A percentile compares a stretch with the other conserved stretches of the same genome.
Conservation (phyloP, 2,797 vertebrate species). For the Paedocypris micromegethes region DNA sequence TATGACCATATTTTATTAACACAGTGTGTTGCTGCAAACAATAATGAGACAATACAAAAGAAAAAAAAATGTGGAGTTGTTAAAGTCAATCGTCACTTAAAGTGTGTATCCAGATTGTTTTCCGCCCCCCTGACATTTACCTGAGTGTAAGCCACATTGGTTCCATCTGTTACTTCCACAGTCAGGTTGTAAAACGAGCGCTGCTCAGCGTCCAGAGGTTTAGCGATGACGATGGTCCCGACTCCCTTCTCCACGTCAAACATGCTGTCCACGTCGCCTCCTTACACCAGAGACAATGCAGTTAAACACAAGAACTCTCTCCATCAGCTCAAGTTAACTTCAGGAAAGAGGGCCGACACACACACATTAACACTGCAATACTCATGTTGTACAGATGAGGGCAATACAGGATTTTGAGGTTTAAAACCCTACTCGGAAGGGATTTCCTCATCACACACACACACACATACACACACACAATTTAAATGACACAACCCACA, state of each 20-base stretch:
- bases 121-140: slow-evolving; percentile 53
- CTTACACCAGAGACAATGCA: slow-evolving; percentile 44
- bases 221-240: slow-evolving; percentile 90
- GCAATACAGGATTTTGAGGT: not conserved
- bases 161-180: slow-evolving; percentile 43
- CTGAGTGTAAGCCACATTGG: slow-evolving; percentile 57
- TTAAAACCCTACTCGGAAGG: not conserved
- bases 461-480: not conserved
- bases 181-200: slow-evolving; percentile 52
- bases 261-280: slow-evolving; percentile 73
- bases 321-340: not conserved
- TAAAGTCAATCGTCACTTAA: too few relatives aligned
- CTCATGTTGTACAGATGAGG: not conserved
- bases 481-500: not conserved
- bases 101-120: too few relatives aligned
- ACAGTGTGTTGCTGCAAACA: too few relatives aligned
- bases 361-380: not conserved
- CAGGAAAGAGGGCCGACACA: not conserved
- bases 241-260: slow-evolving; percentile 87
- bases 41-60: too few relatives aligned
- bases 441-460: slow-evolving; percentile 5
- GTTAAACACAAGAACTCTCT: not conserved
- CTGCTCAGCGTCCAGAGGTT: slow-evolving; percentile 88
- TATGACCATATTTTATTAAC: too few relatives aligned
- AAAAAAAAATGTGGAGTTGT: too few relatives aligned